Base-by-base conservation (phyloP, 2,888 invertebrate species). In the Dryococelus australis region DNA sequence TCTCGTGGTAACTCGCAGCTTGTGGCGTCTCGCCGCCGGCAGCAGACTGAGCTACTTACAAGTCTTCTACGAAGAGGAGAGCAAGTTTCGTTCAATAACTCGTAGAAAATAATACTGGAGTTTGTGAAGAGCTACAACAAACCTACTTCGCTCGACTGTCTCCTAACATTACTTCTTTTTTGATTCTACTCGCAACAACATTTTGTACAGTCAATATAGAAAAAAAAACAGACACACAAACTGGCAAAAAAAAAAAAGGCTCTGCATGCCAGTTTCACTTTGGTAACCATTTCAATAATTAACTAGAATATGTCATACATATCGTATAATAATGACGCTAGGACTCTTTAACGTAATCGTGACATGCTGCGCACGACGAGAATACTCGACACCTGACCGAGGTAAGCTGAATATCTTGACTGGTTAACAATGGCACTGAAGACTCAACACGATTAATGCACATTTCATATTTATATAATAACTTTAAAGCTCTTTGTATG, bases 201-300 rank as follows among this genome's bases (percentile, higher is more conserved):
- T 65, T 51, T 65, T 65, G 65, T 65, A 65, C 65, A 65, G n/a
- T 65, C 65, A 65, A 47, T 65, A 65, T 65, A 65, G 65, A 65
- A 65, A 65, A 47, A 51, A 51, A 51, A 51, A 51, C 51, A 51
- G 51, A 51, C 51, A 51, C 51, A 51, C 51, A 51, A 51, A 51
- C 51, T 51, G 51, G 51, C 51, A 51, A 51, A 51, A 51, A 51
- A 51, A 65, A 65, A 65, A 65, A 65, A 65, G n/a, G 65, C 65
- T 65, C 16, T 65, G 65, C 65, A 65, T n/a, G n/a, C 65, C 65
- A 65, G 65, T 65, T 65, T 65, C 65, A 88, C 87, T 87, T 88
- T 85, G 88, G 88, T 88, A 88, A 88, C 88, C 88, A 87, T 87
- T 85, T 88, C 87, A 65, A 65, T 65, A 85, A 85, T 87, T 80